Percentiles rank a stretch among this genome's conserved stretches.
Evolutionary conservation across 2,113 vertebrate species (phyloP).

Genomic region (cattle (Bos taurus)): DNA sequence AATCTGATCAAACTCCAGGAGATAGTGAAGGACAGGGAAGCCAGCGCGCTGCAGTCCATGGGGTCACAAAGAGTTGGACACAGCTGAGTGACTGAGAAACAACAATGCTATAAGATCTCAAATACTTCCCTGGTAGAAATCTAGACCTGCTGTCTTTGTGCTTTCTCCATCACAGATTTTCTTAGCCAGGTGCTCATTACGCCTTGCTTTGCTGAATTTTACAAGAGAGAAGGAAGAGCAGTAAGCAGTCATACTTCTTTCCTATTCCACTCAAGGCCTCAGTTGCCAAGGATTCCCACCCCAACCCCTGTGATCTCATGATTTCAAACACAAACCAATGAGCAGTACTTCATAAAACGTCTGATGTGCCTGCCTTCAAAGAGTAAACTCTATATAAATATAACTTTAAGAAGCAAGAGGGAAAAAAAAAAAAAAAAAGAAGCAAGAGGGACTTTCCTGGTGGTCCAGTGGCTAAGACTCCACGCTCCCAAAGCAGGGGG

Average conservation of each 20-base stretch:
- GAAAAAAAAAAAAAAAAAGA: too few species aligned
- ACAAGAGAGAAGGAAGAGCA: neutral
- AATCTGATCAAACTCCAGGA: neutral
- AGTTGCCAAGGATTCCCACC: neutral
- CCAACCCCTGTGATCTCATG: neutral
- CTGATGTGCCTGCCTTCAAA: slow-evolving; percentile 1
- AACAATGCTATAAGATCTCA: neutral
- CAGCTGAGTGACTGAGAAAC: neutral
- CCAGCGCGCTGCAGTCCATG: neutral
- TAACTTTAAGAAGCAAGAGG: neutral
- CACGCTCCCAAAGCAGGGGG: neutral
- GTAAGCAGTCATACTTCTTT: neutral
- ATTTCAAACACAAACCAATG: slow-evolving; percentile 6
- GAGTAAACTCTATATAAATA: neutral
- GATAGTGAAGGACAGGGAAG: neutral
- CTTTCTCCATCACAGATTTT: neutral
- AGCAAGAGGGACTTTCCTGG: neutral
- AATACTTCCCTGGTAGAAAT: neutral
- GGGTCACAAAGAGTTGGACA: neutral
- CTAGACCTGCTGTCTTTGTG: neutral
- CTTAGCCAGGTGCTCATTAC: neutral
- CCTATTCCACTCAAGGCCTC: neutral
- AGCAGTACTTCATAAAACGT: neutral
- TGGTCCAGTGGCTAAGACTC: neutral
- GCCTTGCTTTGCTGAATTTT: neutral